Evolutionary conservation across 2,888 invertebrate genomes (phyloP).

Genomic region (Lasioglossum zephyrum): DNA sequence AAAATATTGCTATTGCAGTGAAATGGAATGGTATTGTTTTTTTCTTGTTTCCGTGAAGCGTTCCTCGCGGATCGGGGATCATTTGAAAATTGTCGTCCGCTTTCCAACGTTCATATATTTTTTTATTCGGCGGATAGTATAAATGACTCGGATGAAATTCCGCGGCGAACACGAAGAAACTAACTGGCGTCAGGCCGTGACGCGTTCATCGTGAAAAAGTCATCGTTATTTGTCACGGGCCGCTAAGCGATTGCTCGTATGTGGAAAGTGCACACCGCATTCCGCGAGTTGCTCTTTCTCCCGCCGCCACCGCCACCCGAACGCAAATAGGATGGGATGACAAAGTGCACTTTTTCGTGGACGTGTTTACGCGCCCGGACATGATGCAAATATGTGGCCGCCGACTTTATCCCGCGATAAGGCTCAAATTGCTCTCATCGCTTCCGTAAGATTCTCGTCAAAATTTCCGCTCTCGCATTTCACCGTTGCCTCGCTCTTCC

Average conservation of each 20-base stretch:
- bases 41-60: not conserved
- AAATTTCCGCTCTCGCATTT: not conserved
- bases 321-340: constrained; percentile 67
- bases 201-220: constrained; percentile 46
- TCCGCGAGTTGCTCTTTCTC: constrained; percentile 23
- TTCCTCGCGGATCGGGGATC: not conserved
- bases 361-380: constrained; percentile 67
- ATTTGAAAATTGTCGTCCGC: not conserved
- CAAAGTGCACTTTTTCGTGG: constrained; percentile 61
- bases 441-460: not conserved
- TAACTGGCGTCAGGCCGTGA: constrained; percentile 35
- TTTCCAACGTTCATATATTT: not conserved
- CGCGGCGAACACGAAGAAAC: constrained; percentile 22
- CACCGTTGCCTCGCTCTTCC: not conserved
- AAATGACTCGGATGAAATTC: constrained; percentile 43
- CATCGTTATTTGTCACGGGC: constrained; percentile 66
- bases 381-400: constrained; percentile 60
- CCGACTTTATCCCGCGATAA: constrained; percentile 51
- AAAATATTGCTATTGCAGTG: too few species aligned
- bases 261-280: constrained; percentile 47
- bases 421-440: constrained; percentile 51
- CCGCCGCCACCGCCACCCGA: constrained; percentile 4
- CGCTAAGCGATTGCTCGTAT: constrained; percentile 62
- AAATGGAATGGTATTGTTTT: not conserved
- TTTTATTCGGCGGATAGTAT: constrained; percentile 19